Base-by-base conservation (phyloP, 1,140 invertebrate species). In the Campoletis sonorensis region DNA sequence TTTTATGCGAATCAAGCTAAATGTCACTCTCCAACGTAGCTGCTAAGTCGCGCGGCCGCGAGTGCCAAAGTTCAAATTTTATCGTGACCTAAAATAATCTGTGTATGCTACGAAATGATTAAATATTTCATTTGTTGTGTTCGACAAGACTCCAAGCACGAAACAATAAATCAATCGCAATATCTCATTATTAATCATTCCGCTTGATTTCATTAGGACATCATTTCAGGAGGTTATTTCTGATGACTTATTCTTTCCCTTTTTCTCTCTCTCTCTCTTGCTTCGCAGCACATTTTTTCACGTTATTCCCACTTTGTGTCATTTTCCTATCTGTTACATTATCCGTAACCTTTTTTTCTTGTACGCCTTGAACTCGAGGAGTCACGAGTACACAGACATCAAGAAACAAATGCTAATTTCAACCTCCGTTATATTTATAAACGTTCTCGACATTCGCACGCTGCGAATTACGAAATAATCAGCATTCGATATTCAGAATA, bases 381-480 rank as follows among this genome's bases (percentile, higher is more conserved):
- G 72, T 58, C 49, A 75, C 45, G 2, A 58, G 72, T 15, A 15
- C 18, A 58, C 58, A 37, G 15, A 51, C 23, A 49, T 33, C 49
- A 51, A 58, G 49, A 58, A 75, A 75, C 54, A 75, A 75, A 75
- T 75, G 72, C 15, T 75, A 75, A 58, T 58, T 18, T 75, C 18
- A 4, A 21, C 16, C 11, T 26, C 37, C 51, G 40, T n/a, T 58
- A 58, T 58, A n/a, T n/a, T n/a, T 13, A 23, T 23, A 2, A n/a
- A 4, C 30, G 7, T 33, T 33, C 30, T 33, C 30, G 7, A 2
- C 7, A 33, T 33, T 33, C 30, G 30, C 30, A 33, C 30, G 30
- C 30, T 33, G 7, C 2, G 30, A 33, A 33, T 33, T 58, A 58
- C 54, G 2, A 4, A 21, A 18, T 33, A 58, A 13, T 58, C 1